phyloP scores from a whole-genome alignment of 1,140 invertebrate species.

The Charaxes varanes region DNA sequence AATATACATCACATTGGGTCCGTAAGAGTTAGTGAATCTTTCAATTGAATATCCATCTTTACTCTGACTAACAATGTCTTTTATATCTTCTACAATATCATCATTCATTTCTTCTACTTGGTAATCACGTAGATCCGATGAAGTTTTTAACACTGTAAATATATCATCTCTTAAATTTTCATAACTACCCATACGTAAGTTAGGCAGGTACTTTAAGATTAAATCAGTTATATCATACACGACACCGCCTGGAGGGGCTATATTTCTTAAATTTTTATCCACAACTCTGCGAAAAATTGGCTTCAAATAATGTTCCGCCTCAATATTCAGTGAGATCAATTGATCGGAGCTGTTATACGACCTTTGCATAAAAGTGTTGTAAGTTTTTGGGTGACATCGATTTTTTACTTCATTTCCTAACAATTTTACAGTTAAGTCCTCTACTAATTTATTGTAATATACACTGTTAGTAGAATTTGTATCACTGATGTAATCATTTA shows the following conservation, averaged over 20 bases:
- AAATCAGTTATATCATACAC: slow-evolving; percentile 7
- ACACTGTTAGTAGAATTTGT: background rate
- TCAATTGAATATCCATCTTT: slow-evolving; percentile 1
- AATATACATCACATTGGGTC: slow-evolving; percentile 9
- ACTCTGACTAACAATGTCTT: background rate
- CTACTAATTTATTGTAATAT: slow-evolving; percentile 7
- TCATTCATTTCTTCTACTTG: too few species aligned
- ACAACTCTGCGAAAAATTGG: background rate
- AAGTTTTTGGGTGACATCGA: background rate
- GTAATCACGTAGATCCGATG: slow-evolving; percentile 6
- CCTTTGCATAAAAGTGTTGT: background rate
- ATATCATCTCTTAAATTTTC: slow-evolving; percentile 5
- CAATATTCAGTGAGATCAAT: background rate
- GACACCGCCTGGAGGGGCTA: background rate
- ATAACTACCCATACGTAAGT: background rate
- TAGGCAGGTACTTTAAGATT: slow-evolving; percentile 1
- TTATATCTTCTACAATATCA: too few species aligned
- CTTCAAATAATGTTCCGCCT: background rate
- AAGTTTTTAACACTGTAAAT: slow-evolving; percentile 6
- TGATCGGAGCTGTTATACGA: background rate
- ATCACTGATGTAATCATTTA: slow-evolving; percentile 3
- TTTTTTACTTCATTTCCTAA: slow-evolving; percentile 8
- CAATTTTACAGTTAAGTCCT: slow-evolving; percentile 5
- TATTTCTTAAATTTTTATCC: background rate
- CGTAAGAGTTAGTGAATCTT: too few species aligned